Percentiles rank a stretch among this genome's conserved stretches.
Evolutionary conservation across 2,113 vertebrate genomes (phyloP).

Genomic region (Phalacrocorax aristotelis): DNA sequence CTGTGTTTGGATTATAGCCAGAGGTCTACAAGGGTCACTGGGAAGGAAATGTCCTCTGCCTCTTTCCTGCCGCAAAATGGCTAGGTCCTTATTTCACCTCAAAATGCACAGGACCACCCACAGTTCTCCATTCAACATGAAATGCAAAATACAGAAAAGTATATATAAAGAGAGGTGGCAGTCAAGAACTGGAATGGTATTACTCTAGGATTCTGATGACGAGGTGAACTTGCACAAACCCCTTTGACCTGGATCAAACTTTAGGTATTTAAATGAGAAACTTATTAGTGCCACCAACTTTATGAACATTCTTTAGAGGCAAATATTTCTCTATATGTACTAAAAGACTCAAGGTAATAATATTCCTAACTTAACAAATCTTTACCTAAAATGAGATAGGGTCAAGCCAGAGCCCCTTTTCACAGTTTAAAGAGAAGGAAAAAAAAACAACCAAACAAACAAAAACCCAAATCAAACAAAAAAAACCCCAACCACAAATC

Average conservation of each 20-base stretch:
- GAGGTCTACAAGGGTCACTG: not conserved
- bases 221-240: not conserved
- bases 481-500: too few relatives aligned
- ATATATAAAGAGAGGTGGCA: not conserved
- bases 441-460: not conserved
- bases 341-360: not conserved
- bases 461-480: too few relatives aligned
- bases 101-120: not conserved
- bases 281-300: not conserved
- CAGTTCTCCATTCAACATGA: not conserved
- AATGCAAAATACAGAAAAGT: not conserved
- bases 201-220: not conserved
- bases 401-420: not conserved
- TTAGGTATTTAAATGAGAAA: not conserved
- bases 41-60: not conserved
- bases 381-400: not conserved
- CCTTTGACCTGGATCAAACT: not conserved
- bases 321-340: not conserved
- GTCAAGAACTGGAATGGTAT: not conserved
- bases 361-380: not conserved
- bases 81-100: not conserved
- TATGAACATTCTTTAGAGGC: not conserved
- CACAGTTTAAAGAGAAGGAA: not conserved
- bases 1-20: not conserved
- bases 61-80: not conserved